Conservation (phyloP, 2,888 invertebrate genomes). For the Epinotia ramella region DNA sequence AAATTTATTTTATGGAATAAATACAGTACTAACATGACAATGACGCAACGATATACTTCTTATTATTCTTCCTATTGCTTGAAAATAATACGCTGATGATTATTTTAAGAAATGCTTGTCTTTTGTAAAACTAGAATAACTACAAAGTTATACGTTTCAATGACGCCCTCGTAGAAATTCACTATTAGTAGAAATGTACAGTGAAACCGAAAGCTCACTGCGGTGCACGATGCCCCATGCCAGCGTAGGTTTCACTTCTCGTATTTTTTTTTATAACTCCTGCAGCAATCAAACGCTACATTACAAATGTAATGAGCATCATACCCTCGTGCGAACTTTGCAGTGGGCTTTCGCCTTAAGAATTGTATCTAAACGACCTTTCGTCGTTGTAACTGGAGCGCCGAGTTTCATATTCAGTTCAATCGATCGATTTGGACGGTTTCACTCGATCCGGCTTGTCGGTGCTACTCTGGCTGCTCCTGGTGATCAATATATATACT, state of each 20-base stretch:
- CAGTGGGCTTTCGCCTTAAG: not conserved
- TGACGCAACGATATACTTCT: not conserved
- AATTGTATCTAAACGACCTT: constrained; percentile 21
- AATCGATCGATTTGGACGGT: constrained; percentile 83
- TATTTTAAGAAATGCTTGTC: not conserved
- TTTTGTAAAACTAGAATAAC: constrained; percentile 1
- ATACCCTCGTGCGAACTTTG: not conserved
- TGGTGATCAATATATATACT: constrained; percentile 50
- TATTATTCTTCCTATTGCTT: not conserved
- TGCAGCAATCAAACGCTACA: not conserved
- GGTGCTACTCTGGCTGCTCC: constrained; percentile 78
- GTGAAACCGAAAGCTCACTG: constrained; percentile 1
- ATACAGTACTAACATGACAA: not conserved
- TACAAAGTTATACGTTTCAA: not conserved
- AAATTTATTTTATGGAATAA: not conserved
- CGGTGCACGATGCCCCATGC: not conserved
- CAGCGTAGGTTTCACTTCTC: not conserved
- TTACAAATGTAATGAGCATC: not conserved
- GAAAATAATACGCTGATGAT: not conserved
- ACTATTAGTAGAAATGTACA: constrained; percentile 25
- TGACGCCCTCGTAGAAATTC: not conserved
- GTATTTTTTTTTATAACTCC: not conserved
- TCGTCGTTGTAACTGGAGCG: constrained; percentile 29
- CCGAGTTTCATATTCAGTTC: constrained; percentile 46
- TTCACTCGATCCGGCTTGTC: constrained; percentile 76